Percentiles rank a stretch among this genome's conserved stretches.
Evolutionary conservation across 2,797 vertebrate genomes (phyloP).

Genomic region (Sphenopsis melanotis): DNA sequence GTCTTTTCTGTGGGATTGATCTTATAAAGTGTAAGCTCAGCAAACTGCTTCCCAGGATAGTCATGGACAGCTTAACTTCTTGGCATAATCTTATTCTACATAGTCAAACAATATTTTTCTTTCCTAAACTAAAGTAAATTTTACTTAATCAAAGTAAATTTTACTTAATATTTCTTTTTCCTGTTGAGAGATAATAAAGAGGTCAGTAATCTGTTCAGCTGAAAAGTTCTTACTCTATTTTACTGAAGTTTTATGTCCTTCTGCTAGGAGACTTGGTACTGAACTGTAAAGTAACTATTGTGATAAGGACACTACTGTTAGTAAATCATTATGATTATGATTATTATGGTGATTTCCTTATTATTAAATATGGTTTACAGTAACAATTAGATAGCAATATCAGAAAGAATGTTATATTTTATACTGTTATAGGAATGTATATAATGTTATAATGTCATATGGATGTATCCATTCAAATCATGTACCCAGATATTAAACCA

Average conservation of each 20-base stretch:
- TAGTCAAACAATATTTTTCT: neutral
- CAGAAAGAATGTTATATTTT: neutral
- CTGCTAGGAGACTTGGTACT: neutral
- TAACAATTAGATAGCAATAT: neutral
- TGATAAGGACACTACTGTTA: neutral
- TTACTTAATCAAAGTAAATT: neutral
- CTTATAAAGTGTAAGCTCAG: neutral
- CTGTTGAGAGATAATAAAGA: neutral
- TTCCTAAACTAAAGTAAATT: neutral
- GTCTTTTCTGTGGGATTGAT: neutral
- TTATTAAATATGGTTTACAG: neutral
- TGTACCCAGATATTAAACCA: neutral
- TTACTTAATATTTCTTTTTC: neutral
- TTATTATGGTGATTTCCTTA: neutral
- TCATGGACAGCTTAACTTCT: neutral
- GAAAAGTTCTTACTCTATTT: neutral
- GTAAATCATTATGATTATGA: neutral
- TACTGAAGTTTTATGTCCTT: neutral
- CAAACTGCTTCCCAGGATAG: neutral
- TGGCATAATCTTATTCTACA: neutral
- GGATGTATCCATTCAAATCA: neutral
- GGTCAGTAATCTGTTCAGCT: neutral
- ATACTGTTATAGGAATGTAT: too few species aligned
- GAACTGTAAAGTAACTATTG: neutral
- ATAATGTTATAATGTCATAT: neutral